A percentile compares a stretch with the other conserved stretches of the same genome.
phyloP scores from a whole-genome alignment of 30 jellyfish, hydroid and myxozoan genomes.

The Pseudorhiza aurosa region DNA sequence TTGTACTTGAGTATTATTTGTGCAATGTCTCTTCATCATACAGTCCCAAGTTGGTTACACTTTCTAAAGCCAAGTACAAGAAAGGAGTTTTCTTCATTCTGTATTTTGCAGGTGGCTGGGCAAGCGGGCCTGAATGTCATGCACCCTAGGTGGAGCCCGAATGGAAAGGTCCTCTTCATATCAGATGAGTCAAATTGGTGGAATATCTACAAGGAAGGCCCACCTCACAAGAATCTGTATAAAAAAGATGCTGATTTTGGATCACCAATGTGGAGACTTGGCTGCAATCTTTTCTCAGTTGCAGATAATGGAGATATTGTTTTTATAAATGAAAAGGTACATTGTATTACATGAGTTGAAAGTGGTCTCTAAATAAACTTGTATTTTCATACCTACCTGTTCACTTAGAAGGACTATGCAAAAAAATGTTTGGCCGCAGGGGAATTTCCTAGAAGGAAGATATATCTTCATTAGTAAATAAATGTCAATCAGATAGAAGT shows the following conservation, averaged over 20 bases:
- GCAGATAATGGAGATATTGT: constrained; percentile 53
- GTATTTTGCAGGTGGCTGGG: constrained; percentile 61
- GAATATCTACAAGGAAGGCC: constrained; percentile 73
- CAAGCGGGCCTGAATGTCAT: constrained; percentile 64
- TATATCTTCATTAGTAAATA: too few species aligned
- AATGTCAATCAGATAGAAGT: too few species aligned
- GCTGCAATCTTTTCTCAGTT: constrained; percentile 46
- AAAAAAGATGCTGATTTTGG: constrained; percentile 61
- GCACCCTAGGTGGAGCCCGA: constrained; percentile 82
- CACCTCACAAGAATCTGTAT: constrained; percentile 35
- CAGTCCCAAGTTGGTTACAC: too few species aligned
- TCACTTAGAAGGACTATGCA: too few species aligned
- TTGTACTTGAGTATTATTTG: too few species aligned
- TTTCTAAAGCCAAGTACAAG: too few species aligned
- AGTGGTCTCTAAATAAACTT: too few species aligned
- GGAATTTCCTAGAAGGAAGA: too few species aligned
- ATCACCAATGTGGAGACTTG: constrained; percentile 63
- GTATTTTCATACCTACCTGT: too few species aligned
- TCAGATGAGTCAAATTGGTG: constrained; percentile 85
- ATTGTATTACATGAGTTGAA: too few species aligned
- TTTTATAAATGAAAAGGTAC: constrained; percentile 49
- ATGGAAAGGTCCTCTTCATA: constrained; percentile 55
- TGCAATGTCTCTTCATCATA: too few species aligned
- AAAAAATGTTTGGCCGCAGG: too few species aligned
- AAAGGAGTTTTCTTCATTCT: not conserved